Evolutionary conservation across 2,888 invertebrate species (phyloP).

Genomic region (Agriopis leucophaearia): DNA sequence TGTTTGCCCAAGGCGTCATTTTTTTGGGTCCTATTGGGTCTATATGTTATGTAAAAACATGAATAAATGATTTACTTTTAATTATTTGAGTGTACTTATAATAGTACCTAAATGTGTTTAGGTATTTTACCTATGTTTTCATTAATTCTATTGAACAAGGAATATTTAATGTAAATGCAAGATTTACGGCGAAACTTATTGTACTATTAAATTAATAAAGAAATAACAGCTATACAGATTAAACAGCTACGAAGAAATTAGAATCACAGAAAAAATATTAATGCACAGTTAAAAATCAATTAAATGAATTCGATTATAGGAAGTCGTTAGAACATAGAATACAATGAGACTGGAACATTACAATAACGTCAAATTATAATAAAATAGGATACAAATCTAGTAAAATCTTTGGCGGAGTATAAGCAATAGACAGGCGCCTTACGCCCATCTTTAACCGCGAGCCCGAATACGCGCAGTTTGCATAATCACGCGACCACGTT

Average conservation of each 20-base stretch:
- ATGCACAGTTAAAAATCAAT: not conserved
- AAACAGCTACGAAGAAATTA: not conserved
- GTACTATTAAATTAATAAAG: not conserved
- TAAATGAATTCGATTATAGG: not conserved
- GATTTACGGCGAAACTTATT: conserved; percentile 1
- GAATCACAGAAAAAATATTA: not conserved
- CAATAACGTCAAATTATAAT: not conserved
- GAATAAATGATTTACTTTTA: no score
- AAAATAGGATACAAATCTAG: not conserved
- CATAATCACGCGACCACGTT: no score
- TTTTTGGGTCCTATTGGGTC: no score
- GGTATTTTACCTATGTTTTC: not conserved
- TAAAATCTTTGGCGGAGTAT: no score
- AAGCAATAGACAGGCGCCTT: no score
- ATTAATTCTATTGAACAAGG: not conserved
- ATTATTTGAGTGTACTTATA: not conserved
- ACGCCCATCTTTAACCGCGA: no score
- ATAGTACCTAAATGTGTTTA: not conserved
- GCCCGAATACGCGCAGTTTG: no score
- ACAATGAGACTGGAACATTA: not conserved
- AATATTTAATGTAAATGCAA: conserved; percentile 1
- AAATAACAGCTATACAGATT: not conserved
- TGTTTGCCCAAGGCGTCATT: no score
- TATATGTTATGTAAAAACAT: no score
- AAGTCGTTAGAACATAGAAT: not conserved